Evolutionary conservation across 2,888 invertebrate species (phyloP).

Genomic region (Cheilosia vulpina): DNA sequence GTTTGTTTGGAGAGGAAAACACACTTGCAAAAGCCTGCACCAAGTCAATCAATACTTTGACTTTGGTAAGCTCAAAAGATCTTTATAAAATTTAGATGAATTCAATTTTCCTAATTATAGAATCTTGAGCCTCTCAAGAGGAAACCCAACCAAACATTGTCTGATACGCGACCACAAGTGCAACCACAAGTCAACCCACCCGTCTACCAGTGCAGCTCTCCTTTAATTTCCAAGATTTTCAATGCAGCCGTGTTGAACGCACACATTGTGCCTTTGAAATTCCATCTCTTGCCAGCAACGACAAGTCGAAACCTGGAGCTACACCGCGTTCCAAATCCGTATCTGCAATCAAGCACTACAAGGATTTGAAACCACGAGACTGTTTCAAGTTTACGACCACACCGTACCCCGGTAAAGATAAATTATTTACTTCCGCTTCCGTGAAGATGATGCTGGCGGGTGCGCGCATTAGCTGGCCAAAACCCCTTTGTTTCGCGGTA

Average conservation of each 20-base stretch:
- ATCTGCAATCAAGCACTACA: slow-evolving; percentile 31
- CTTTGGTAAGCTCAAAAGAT: no score
- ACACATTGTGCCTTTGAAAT: neutral
- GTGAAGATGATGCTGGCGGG: slow-evolving; percentile 10
- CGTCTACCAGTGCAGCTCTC: neutral
- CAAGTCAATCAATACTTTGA: no score
- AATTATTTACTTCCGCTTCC: slow-evolving; percentile 53
- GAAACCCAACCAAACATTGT: neutral
- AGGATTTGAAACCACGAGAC: slow-evolving; percentile 44
- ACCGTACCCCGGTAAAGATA: slow-evolving; percentile 20
- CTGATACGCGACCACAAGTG: neutral
- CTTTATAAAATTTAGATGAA: neutral
- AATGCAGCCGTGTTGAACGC: neutral
- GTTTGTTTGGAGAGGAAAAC: no score
- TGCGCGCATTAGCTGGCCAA: neutral
- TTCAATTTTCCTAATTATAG: slow-evolving; percentile 25
- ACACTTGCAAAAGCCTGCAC: no score
- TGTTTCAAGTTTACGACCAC: slow-evolving; percentile 40
- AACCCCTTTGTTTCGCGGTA: slow-evolving; percentile 16
- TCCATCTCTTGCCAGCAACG: neutral
- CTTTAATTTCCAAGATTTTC: neutral
- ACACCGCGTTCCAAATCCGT: slow-evolving; percentile 19
- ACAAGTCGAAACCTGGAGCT: slow-evolving; percentile 22
- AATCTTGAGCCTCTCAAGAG: neutral
- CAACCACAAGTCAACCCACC: neutral